Evolutionary conservation across 2,888 invertebrate genomes (phyloP).

Genomic region (Oeneis ivallda): DNA sequence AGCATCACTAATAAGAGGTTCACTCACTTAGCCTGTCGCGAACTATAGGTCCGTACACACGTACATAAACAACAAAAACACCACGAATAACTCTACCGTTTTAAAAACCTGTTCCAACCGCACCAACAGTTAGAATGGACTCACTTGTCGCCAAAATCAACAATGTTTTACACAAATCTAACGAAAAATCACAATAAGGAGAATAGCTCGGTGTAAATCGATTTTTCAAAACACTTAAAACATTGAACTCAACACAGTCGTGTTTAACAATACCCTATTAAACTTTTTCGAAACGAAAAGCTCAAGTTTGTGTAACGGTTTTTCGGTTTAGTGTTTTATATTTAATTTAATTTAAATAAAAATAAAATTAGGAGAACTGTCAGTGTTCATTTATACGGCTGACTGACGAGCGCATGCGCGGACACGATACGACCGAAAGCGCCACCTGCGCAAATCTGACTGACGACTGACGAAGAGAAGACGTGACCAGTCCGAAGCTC

Average conservation of each 20-base stretch:
- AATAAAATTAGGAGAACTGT: slow-evolving; percentile 58
- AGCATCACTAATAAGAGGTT: slow-evolving; percentile 36
- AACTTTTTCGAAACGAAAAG: slow-evolving; percentile 57
- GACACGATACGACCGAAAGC: slow-evolving; percentile 48
- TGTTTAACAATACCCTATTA: slow-evolving; percentile 31
- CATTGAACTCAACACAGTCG: slow-evolving; percentile 41
- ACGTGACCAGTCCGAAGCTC: slow-evolving; percentile 34
- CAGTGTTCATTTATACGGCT: slow-evolving; percentile 61
- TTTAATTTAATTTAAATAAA: slow-evolving; percentile 51
- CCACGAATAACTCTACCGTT: slow-evolving; percentile 73
- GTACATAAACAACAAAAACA: slow-evolving; percentile 53
- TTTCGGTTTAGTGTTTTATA: slow-evolving; percentile 25
- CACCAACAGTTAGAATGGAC: slow-evolving; percentile 55
- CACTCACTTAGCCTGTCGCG: slow-evolving; percentile 33
- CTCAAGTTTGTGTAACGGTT: slow-evolving; percentile 53
- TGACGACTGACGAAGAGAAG: slow-evolving; percentile 44
- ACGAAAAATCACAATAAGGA: slow-evolving; percentile 61
- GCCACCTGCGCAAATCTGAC: slow-evolving; percentile 65
- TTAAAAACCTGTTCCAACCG: slow-evolving; percentile 66
- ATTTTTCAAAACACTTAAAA: slow-evolving; percentile 55
- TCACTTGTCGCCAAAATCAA: slow-evolving; percentile 73
- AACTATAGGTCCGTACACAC: slow-evolving; percentile 31
- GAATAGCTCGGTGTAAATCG: slow-evolving; percentile 60
- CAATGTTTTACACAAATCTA: slow-evolving; percentile 54
- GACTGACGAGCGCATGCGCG: slow-evolving; percentile 57